A percentile compares a stretch with the other conserved stretches of the same genome.
Evolutionary conservation across 2,113 vertebrate genomes (phyloP).

Genomic region (Phasianus colchicus): DNA sequence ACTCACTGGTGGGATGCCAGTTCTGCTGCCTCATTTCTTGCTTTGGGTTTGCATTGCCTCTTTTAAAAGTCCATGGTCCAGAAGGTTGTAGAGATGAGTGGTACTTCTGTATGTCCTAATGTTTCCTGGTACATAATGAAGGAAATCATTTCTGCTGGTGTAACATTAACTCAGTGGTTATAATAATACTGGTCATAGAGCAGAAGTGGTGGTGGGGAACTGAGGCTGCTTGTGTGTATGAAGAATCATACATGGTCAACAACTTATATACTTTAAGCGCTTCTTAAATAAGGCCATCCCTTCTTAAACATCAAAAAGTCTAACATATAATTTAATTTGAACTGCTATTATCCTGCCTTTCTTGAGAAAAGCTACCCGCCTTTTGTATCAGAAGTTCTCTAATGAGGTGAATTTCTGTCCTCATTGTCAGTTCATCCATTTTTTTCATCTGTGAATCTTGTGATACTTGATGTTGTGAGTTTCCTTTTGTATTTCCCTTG

Average conservation of each 20-base stretch:
- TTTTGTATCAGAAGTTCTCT: neutral
- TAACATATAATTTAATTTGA: neutral
- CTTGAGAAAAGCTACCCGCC: neutral
- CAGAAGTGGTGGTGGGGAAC: neutral
- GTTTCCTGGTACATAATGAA: neutral
- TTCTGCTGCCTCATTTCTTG: neutral
- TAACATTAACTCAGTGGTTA: neutral
- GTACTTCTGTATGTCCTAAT: neutral
- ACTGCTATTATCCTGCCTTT: neutral
- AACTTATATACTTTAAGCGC: neutral
- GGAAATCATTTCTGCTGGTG: neutral
- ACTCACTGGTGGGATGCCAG: neutral
- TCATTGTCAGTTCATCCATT: neutral
- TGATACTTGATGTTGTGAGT: neutral
- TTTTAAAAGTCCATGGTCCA: neutral
- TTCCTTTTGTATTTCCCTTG: slow-evolving; percentile 26
- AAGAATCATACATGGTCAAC: neutral
- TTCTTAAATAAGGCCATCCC: neutral
- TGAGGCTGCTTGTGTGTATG: neutral
- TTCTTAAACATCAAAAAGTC: neutral
- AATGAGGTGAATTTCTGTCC: neutral
- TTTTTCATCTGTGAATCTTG: neutral
- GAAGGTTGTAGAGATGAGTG: neutral
- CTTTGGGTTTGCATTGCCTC: neutral
- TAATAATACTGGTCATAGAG: neutral